Evolutionary conservation across 2,113 vertebrate species (phyloP).

Genomic region (Grallaria varia): DNA sequence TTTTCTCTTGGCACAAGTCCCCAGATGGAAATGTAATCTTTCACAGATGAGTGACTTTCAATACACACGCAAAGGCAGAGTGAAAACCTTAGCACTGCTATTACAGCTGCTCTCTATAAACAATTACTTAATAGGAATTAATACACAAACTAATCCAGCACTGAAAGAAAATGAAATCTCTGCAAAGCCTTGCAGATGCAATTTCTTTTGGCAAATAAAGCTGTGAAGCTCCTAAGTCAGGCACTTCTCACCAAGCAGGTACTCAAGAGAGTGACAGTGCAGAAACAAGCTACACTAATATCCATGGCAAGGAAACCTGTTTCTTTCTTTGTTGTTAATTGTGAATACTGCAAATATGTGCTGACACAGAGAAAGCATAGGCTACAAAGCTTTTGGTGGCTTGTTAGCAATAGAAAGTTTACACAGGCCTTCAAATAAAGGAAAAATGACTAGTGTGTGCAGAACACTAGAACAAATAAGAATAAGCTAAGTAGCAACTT

Average conservation of each 20-base stretch:
- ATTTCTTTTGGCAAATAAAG: neutral
- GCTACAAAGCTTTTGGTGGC: neutral
- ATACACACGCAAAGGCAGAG: neutral
- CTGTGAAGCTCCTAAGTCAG: neutral
- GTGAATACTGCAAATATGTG: neutral
- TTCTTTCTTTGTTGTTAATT: neutral
- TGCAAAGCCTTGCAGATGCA: neutral
- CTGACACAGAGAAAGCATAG: neutral
- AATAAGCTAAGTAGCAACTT: neutral
- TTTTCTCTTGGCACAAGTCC: neutral
- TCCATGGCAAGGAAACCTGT: neutral
- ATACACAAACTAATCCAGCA: neutral
- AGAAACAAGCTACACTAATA: neutral
- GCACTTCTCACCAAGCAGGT: neutral
- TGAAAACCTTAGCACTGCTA: neutral
- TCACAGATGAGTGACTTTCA: conserved; percentile 24
- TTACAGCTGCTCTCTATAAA: conserved; percentile 18
- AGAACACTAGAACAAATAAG: neutral
- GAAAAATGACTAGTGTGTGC: neutral
- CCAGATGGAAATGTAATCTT: neutral
- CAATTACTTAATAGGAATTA: conserved; percentile 37
- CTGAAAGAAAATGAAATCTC: neutral
- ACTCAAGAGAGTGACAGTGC: neutral
- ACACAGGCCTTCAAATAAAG: neutral
- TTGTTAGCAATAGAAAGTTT: neutral